Evolutionary conservation across 2,888 invertebrate genomes (phyloP), one percentile per base, ranked within the genome.

Genomic region (Mesorhabditis sp.): DNA sequence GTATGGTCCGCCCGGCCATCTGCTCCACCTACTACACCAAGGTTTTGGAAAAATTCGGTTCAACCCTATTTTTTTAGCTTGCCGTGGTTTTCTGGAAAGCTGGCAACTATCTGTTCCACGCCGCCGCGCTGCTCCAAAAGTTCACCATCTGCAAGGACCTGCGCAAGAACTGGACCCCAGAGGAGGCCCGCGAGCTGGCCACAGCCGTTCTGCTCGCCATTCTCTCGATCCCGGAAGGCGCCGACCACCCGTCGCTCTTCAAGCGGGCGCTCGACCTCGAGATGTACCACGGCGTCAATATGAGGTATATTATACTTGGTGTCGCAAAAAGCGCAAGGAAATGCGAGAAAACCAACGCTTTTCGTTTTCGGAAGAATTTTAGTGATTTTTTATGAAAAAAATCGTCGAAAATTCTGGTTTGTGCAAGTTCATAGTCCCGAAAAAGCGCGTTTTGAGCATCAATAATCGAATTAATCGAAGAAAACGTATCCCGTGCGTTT

Each of bases 1-100:
- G 92, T 3, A 83, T 79, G 65, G 95, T 95, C 0, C 94, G 95
- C 5, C 94, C 96, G 0, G 93, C 95, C 86, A 93, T 96, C 67
- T 96, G 96, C 94, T 96, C 96, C 45, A 96, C 95, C 87, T 98
- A 98, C 87, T 98, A 96, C 83, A 94, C 95, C 78, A 98, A 98
- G 73, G 80, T 82, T 43, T 1, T 43, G 13, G n/a, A 15, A n/a
- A n/a, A n/a, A n/a, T n/a, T n/a, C n/a, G n/a, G n/a, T n/a, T n/a
- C n/a, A 50, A 50, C 7, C 58, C 7, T 50, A 41, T 43, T 66
- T 43, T 44, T 5, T 62, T 43, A 80, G 86, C 88, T 98, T 65
- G 94, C 96, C 0, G 92, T 98, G 88, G 96, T 99, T 0, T 98
- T 99, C 88, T 96, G 95, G 92, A 98, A 98, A 88, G 96, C 97